Evolutionary conservation across 2,888 invertebrate species (phyloP).

Genomic region (Thalpophila matura): DNA sequence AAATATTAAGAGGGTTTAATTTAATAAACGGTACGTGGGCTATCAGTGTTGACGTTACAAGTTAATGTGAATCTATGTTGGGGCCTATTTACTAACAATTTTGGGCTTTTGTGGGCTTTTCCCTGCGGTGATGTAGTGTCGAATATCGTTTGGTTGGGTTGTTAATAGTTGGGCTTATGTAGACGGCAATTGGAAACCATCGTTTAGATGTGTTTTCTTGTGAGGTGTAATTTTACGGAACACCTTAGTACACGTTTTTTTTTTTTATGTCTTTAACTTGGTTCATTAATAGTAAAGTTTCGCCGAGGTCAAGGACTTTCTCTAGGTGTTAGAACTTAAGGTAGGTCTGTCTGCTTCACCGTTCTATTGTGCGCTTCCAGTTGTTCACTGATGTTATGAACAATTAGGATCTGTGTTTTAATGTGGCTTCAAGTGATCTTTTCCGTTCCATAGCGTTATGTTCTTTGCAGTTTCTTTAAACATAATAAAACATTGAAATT

Average conservation of each 20-base stretch:
- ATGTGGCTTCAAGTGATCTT: background rate
- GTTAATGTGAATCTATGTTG: slow-evolving; percentile 48
- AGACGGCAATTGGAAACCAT: background rate
- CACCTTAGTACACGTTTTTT: too few relatives aligned
- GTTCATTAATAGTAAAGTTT: too few relatives aligned
- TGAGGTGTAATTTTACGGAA: slow-evolving; percentile 13
- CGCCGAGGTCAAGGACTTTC: too few relatives aligned
- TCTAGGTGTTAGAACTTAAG: background rate
- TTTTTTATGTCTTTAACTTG: too few relatives aligned
- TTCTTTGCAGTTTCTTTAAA: background rate
- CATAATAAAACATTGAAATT: background rate
- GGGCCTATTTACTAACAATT: slow-evolving; percentile 43
- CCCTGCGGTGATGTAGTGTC: background rate
- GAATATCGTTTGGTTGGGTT: background rate
- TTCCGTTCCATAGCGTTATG: background rate
- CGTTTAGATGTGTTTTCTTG: background rate
- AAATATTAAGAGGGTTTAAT: slow-evolving; percentile 72
- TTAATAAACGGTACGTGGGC: slow-evolving; percentile 70
- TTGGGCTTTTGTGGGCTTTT: slow-evolving; percentile 19
- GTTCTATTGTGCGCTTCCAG: background rate
- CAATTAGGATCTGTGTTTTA: background rate
- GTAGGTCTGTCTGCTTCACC: background rate
- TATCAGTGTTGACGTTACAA: slow-evolving; percentile 65
- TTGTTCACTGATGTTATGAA: background rate
- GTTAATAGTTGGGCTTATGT: background rate